phyloP scores from a whole-genome alignment of 2,797 vertebrate species.

The Taenioides sp. region DNA sequence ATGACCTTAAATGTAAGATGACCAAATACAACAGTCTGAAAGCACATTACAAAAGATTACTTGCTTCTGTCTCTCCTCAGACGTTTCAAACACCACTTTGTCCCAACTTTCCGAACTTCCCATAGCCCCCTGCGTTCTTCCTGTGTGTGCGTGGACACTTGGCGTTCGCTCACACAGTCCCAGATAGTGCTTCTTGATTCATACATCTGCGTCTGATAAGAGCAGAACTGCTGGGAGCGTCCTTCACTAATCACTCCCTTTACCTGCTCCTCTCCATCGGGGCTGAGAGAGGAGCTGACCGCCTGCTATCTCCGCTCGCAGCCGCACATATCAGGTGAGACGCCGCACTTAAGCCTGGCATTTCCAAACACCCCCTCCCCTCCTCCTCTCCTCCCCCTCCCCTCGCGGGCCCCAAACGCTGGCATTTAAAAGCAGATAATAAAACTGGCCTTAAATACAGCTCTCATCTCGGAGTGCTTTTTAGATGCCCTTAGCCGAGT shows the following conservation, averaged over 20 bases:
- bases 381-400: neutral
- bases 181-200: slow-evolving; percentile 27
- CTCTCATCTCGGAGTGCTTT: slow-evolving; percentile 76
- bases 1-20: neutral
- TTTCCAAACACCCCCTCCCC: slow-evolving; percentile 66
- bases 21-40: neutral
- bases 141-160: slow-evolving; percentile 18
- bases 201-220: slow-evolving; percentile 47
- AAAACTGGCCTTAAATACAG: slow-evolving; percentile 75
- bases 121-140: neutral
- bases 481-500: slow-evolving; percentile 73
- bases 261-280: slow-evolving; percentile 28
- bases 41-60: neutral
- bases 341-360: slow-evolving; percentile 78
- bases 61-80: neutral
- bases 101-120: neutral
- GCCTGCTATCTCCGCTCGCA: slow-evolving; percentile 53
- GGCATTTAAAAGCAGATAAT: slow-evolving; percentile 78
- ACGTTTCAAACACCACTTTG: neutral
- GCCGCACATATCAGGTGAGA: slow-evolving; percentile 63
- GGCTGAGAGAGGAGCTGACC: slow-evolving; percentile 41
- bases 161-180: slow-evolving; percentile 13
- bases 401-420: slow-evolving; percentile 42
- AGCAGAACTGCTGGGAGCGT: slow-evolving; percentile 39
- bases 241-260: slow-evolving; percentile 55